Evolutionary conservation across 2,113 vertebrate species (phyloP).

Genomic region (Columba janthina): DNA sequence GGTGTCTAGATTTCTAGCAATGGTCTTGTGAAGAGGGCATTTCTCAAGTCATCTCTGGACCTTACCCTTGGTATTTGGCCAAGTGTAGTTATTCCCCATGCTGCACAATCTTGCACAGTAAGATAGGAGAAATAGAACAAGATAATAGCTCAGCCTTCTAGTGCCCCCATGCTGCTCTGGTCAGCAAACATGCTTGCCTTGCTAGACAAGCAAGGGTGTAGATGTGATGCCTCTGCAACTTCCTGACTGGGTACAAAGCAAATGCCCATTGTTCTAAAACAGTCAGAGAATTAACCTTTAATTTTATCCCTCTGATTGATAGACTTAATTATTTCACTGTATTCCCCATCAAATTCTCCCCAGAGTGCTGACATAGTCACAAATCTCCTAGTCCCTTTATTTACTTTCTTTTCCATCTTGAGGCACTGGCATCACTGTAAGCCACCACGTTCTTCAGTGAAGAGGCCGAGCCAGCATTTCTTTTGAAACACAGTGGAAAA

Average conservation of each 20-base stretch:
- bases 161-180: background rate
- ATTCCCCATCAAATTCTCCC: background rate
- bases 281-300: background rate
- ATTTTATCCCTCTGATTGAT: background rate
- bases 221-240: background rate
- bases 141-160: background rate
- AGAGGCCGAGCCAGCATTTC: background rate
- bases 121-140: background rate
- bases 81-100: background rate
- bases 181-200: background rate
- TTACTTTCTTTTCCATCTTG: background rate
- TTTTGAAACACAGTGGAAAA: background rate
- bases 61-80: background rate
- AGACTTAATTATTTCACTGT: background rate
- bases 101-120: background rate
- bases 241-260: background rate
- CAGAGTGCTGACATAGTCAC: background rate
- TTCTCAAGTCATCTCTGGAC: background rate
- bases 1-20: background rate
- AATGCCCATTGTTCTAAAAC: background rate
- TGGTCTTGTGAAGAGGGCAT: background rate
- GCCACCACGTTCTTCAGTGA: background rate
- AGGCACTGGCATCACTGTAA: background rate
- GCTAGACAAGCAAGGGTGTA: background rate
- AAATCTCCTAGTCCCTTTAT: background rate